These are phyloP conservation scores for Carlito syrichta DNA, from an alignment of 2,113 vertebrate genomes.

Conservation along the genomic window DNA sequence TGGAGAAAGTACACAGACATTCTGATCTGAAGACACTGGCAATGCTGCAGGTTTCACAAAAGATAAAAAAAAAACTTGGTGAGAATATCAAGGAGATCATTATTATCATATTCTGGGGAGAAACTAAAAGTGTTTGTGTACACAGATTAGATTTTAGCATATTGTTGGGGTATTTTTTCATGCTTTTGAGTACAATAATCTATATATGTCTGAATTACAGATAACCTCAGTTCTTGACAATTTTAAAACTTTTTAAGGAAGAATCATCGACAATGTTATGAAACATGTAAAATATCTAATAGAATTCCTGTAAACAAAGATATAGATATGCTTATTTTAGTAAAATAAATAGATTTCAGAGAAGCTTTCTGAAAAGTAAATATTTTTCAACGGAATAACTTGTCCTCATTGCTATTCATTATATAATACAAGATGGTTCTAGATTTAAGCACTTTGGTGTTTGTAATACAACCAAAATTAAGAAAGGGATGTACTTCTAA, in stretches of 20 bases:
- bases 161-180: rapidly evolving
- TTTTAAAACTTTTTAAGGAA: background rate
- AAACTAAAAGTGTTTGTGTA: too few relatives aligned
- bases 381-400: background rate
- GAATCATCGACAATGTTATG: too few relatives aligned
- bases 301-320: background rate
- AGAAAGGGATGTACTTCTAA: background rate
- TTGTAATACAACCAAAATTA: background rate
- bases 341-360: background rate
- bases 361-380: background rate
- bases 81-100: background rate
- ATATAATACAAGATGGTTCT: background rate
- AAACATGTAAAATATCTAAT: background rate
- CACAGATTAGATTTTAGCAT: too few relatives aligned
- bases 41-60: background rate
- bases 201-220: background rate
- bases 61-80: background rate
- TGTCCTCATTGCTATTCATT: background rate
- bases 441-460: background rate
- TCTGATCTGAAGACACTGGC: background rate
- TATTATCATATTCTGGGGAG: background rate
- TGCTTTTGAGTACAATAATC: background rate
- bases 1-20: background rate
- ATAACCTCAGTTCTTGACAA: background rate
- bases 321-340: background rate